Percentiles rank a stretch among this genome's conserved stretches.
These are phyloP conservation scores for Dicentrarchus labrax DNA, from an alignment of 2,113 vertebrate genomes.

Conservation along the genomic window DNA sequence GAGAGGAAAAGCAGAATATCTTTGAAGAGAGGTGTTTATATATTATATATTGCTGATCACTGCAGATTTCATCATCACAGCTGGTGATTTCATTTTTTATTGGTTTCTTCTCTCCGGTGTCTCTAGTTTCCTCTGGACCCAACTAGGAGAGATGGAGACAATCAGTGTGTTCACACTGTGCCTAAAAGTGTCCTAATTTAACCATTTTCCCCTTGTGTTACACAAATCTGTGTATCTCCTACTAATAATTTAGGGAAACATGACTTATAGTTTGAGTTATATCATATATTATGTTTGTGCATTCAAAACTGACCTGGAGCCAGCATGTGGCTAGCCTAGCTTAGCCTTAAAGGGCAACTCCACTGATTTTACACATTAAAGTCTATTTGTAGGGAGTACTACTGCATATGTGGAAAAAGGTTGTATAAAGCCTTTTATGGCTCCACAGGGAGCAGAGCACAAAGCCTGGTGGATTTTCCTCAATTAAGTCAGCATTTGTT, in stretches of 20 bases:
- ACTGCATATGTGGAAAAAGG: neutral
- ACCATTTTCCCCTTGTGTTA: neutral
- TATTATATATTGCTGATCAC: constrained; percentile 33
- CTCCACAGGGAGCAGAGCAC: no score
- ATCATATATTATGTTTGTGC: neutral
- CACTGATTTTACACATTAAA: neutral
- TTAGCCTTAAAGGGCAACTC: neutral
- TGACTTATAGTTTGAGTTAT: no score
- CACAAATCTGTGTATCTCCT: neutral
- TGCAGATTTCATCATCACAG: constrained; percentile 40
- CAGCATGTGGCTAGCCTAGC: neutral
- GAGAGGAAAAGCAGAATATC: neutral
- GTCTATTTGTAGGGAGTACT: neutral
- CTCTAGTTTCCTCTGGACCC: neutral
- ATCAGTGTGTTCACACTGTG: neutral
- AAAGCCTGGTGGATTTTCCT: no score
- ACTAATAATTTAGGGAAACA: neutral
- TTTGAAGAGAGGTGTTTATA: constrained; percentile 20
- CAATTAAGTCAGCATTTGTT: no score
- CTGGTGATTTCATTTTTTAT: constrained; percentile 36
- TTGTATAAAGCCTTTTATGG: neutral
- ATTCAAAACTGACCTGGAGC: neutral
- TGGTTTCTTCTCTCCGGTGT: neutral
- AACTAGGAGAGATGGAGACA: neutral
- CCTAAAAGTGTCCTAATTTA: neutral